Percentiles rank a stretch among this genome's conserved stretches.
These are phyloP conservation scores for Linurgus olivaceus DNA, from an alignment of 2,797 vertebrate genomes.

Conservation along the genomic window DNA sequence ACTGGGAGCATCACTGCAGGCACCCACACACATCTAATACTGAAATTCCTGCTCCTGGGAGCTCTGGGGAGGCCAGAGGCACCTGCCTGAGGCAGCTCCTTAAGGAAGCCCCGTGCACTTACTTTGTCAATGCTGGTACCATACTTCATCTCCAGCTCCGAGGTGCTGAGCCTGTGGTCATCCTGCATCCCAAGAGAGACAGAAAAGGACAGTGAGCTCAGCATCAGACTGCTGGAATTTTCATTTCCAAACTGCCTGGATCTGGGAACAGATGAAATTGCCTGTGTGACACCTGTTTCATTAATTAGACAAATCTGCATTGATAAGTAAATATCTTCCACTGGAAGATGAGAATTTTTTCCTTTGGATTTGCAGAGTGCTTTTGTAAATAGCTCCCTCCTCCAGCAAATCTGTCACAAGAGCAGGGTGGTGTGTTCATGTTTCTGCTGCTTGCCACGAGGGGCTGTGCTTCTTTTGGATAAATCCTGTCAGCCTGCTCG, in stretches of 20 bases:
- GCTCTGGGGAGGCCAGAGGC: neutral
- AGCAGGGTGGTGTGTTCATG: neutral
- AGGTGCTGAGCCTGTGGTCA: constrained; percentile 76
- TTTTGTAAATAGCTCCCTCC: constrained; percentile 14
- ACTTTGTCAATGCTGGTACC: constrained; percentile 71
- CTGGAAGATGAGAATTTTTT: neutral
- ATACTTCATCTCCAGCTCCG: constrained; percentile 77
- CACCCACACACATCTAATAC: fast-evolving
- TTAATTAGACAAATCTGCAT: neutral
- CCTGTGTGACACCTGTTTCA: neutral
- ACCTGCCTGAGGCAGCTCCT: neutral
- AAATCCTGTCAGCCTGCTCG: neutral
- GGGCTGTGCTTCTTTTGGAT: neutral
- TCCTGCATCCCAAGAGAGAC: constrained; percentile 60
- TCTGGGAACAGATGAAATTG: neutral
- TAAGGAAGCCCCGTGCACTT: constrained; percentile 24
- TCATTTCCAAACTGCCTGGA: neutral
- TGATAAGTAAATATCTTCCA: neutral
- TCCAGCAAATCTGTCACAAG: constrained; percentile 11
- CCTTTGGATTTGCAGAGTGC: neutral
- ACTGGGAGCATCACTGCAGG: fast-evolving
- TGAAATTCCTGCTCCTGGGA: neutral
- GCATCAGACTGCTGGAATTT: neutral
- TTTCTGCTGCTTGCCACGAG: neutral
- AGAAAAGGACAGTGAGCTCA: neutral